Evolutionary conservation across 2,888 invertebrate genomes (phyloP).

Genomic region (Lacanobia oleracea): DNA sequence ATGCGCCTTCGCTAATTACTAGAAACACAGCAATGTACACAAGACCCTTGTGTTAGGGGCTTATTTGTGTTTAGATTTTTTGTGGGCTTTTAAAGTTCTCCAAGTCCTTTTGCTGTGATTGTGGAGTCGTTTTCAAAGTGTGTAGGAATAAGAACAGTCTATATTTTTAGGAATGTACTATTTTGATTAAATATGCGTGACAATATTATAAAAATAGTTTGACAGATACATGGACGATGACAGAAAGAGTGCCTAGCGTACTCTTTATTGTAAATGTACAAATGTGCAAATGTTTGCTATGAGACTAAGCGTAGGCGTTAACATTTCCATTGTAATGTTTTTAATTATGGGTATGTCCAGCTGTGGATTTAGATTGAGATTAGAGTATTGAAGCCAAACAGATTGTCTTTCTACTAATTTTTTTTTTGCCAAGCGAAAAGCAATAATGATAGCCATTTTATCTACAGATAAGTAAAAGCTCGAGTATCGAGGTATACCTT

Average conservation of each 20-base stretch:
- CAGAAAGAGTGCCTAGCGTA: too few relatives aligned
- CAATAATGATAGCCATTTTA: neutral
- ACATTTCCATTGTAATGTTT: too few relatives aligned
- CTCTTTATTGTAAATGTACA: too few relatives aligned
- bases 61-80: constrained; percentile 46
- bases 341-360: neutral
- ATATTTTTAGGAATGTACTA: too few relatives aligned
- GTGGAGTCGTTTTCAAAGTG: neutral
- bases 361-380: neutral
- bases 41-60: constrained; percentile 23
- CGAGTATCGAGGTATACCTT: neutral
- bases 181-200: too few relatives aligned
- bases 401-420: neutral
- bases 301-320: too few relatives aligned
- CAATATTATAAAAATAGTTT: too few relatives aligned
- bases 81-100: constrained; percentile 12
- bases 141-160: too few relatives aligned
- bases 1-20: constrained; percentile 57
- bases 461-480: neutral
- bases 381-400: too few relatives aligned
- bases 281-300: too few relatives aligned
- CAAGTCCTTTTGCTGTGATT: neutral
- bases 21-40: constrained; percentile 36
- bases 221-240: too few relatives aligned
- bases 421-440: neutral